These are phyloP conservation scores for Actenoides hombroni DNA, from an alignment of 2,113 vertebrate genomes.

Conservation along the genomic window DNA sequence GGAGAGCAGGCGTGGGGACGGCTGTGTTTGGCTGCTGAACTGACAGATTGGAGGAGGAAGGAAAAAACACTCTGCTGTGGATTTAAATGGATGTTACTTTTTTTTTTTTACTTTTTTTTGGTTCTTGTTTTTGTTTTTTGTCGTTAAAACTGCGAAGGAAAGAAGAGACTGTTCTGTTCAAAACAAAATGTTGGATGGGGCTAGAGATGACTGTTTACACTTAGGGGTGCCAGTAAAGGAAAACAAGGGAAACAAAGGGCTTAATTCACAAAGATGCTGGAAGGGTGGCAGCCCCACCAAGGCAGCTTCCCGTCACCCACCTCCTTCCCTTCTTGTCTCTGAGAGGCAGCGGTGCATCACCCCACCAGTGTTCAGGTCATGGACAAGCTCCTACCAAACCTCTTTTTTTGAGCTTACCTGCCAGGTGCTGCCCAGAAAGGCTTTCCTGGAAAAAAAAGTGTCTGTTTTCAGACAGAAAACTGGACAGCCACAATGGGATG, in stretches of 20 bases:
- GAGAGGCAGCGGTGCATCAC: neutral
- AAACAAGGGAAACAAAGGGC: neutral
- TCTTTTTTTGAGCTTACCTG: neutral
- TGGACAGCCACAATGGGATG: neutral
- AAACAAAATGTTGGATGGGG: neutral
- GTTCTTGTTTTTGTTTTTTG: neutral
- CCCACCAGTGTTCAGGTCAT: no score
- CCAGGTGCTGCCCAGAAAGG: neutral
- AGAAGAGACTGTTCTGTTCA: neutral
- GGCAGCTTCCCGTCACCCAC: no score
- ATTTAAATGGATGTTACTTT: neutral
- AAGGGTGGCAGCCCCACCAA: neutral
- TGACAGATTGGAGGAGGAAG: neutral
- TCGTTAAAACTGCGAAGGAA: neutral
- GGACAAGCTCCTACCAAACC: neutral
- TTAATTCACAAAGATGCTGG: neutral
- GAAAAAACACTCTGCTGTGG: neutral
- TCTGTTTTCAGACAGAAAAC: neutral
- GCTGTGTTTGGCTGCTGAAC: conserved; percentile 9
- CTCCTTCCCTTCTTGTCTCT: neutral
- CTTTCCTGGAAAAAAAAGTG: neutral
- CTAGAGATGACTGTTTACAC: neutral
- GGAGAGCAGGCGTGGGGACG: neutral
- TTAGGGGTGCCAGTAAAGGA: neutral
- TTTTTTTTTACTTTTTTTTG: neutral